These are phyloP conservation scores for Rhopilema esculentum DNA, from an alignment of 30 jellyfish, hydroid and myxozoan genomes.

Conservation along the genomic window DNA sequence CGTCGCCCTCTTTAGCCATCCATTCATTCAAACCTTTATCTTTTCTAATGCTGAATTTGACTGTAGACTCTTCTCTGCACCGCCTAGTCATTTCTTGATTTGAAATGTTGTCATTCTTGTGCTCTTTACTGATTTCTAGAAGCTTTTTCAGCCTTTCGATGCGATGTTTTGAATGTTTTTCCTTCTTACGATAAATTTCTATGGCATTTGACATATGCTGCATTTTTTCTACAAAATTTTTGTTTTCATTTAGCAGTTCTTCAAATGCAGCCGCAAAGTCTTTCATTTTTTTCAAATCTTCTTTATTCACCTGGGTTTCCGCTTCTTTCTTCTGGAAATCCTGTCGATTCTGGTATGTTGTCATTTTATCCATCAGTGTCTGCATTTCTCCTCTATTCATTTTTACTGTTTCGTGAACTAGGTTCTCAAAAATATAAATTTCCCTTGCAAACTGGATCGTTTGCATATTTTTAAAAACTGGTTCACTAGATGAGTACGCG, in stretches of 20 bases:
- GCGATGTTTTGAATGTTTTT: not conserved
- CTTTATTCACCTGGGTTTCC: not conserved
- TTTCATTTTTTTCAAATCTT: not conserved
- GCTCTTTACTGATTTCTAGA: not conserved
- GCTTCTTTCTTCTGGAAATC: not conserved
- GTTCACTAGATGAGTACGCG: not conserved
- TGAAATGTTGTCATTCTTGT: not conserved
- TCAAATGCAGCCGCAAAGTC: not conserved
- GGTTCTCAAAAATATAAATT: not conserved
- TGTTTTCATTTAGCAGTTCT: not conserved
- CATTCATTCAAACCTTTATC: not conserved
- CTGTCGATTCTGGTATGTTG: not conserved
- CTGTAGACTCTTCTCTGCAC: not conserved
- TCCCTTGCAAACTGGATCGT: not conserved
- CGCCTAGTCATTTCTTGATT: not conserved
- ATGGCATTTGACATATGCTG: not conserved
- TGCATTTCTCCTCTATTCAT: not conserved
- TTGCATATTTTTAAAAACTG: not conserved
- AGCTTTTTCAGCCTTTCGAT: not conserved
- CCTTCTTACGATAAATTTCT: not conserved
- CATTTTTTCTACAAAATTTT: not conserved
- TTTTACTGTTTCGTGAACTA: not conserved
- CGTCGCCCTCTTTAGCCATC: not conserved
- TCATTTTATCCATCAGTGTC: not conserved
- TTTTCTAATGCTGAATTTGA: not conserved